Evolutionary conservation across 2,888 invertebrate genomes (phyloP).

Genomic region (Apomyelois bistriatella): DNA sequence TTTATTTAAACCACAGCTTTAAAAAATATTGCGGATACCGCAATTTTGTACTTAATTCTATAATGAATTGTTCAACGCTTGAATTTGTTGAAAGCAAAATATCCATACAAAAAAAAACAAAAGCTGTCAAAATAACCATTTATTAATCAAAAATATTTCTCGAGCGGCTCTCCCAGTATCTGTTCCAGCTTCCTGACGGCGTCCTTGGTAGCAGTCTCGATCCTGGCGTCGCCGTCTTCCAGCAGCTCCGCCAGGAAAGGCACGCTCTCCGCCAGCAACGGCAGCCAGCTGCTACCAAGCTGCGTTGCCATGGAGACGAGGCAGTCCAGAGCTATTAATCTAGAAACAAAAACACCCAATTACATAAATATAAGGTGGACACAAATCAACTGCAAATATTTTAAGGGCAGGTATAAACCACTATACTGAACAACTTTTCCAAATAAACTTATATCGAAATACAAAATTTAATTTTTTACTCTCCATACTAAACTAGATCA

Average conservation of each 20-base stretch:
- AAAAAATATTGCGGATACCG: too few relatives aligned
- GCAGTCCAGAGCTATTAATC: conserved; percentile 85
- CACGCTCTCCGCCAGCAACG: conserved; percentile 94
- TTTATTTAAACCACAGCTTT: too few relatives aligned
- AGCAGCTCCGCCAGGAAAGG: conserved; percentile 96
- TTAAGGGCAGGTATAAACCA: too few relatives aligned
- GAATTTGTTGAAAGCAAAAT: too few relatives aligned
- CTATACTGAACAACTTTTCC: too few relatives aligned
- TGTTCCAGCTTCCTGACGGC: conserved; percentile 92
- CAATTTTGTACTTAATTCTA: too few relatives aligned
- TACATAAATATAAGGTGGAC: too few relatives aligned
- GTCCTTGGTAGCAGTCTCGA: conserved; percentile 88
- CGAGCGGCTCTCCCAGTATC: conserved; percentile 93
- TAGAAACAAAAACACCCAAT: conserved; percentile 33
- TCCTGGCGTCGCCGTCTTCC: conserved; percentile 92
- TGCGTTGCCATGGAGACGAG: conserved; percentile 89
- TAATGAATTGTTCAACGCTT: too few relatives aligned
- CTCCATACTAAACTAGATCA: too few relatives aligned
- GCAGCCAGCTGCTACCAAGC: conserved; percentile 92
- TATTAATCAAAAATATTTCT: conserved; percentile 87
- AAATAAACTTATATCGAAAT: too few relatives aligned
- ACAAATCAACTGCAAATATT: too few relatives aligned
- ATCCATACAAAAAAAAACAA: background rate
- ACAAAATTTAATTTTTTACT: too few relatives aligned
- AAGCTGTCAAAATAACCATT: background rate